Base-by-base conservation (phyloP, 2,888 invertebrate species). In the Andrena chrysosceles region DNA sequence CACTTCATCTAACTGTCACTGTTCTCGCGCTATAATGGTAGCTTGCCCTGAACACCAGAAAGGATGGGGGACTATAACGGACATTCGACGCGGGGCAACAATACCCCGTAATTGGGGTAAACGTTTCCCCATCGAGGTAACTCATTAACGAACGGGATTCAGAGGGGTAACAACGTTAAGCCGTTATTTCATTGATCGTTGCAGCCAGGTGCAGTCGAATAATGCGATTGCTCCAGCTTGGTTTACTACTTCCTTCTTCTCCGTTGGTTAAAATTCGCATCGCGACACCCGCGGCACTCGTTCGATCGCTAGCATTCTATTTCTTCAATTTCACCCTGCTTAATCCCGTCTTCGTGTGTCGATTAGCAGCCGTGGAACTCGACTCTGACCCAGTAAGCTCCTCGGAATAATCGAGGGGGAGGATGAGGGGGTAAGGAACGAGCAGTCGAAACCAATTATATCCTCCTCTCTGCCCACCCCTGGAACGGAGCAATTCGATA, bases 31-130 rank as follows among this genome's bases (percentile, higher is more conserved):
- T 56, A 26, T 64, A 48, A 56, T 23, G n/a, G 10, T 13, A 33
- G 35, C 42, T 48, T 56, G 13, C 4, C 10, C 7, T 10, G 56
- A 42, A 67, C 49, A 74, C 66, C 31, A 31, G 29, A 8, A 35
- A 33, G 13, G 23, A 59, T n/a, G 31, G n/a, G 23, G 16, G 42
- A 66, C 7, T 6, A 48, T 20, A 31, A 76, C 68, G 48, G 31
- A 3, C 7, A 23, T 16, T 20, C 69, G 42, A 59, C 59, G 48
- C n/a, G 56, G 64, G 29, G 23, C 60, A 49, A 62, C 35, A 66
- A 79, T 66, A 78, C 74, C 72, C 68, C 23, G 73, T 62, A 81
- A 81, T 81, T 78, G 73, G 52, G 73, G 31, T 64, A 70, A 74
- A 60, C 69, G 62, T 33, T 10, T 54, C 67, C 20, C 69, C 59